Evolutionary conservation across 2,797 vertebrate genomes (phyloP).

Genomic region (Thaleichthys pacificus): DNA sequence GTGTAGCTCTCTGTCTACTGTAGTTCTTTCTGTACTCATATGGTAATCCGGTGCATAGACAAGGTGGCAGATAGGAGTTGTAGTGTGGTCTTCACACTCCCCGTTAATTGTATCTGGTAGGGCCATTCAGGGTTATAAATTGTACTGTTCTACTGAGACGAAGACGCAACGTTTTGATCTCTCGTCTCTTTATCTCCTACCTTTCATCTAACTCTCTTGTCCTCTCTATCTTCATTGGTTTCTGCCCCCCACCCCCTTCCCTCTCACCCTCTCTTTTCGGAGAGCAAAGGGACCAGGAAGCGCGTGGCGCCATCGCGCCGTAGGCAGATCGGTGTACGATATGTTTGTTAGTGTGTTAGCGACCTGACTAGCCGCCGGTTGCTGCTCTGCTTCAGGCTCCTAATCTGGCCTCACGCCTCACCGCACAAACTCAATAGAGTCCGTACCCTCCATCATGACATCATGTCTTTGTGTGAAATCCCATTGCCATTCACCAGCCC

Average conservation of each 20-base stretch:
- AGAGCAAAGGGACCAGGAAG: slow-evolving; percentile 68
- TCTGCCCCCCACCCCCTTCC: slow-evolving; percentile 20
- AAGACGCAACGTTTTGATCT: no score
- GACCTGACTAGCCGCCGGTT: slow-evolving; percentile 76
- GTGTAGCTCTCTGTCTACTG: no score
- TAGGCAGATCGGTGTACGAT: slow-evolving; percentile 85
- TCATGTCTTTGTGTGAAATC: slow-evolving; percentile 91
- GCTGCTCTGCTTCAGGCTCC: slow-evolving; percentile 79
- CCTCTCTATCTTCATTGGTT: not conserved
- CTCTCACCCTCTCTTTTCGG: slow-evolving; percentile 54
- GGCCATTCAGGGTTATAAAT: no score
- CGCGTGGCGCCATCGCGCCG: slow-evolving; percentile 51
- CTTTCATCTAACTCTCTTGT: not conserved
- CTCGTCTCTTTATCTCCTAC: no score
- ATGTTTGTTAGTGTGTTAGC: slow-evolving; percentile 86
- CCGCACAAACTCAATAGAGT: slow-evolving; percentile 82
- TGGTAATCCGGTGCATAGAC: no score
- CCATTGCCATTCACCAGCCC: slow-evolving; percentile 77
- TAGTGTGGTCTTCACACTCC: no score
- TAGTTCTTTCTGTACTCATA: no score
- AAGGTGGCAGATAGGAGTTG: no score
- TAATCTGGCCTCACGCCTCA: slow-evolving; percentile 87
- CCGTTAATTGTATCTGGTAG: no score
- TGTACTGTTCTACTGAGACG: no score
- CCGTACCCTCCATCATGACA: slow-evolving; percentile 86